These are phyloP conservation scores for Coreius guichenoti DNA, from an alignment of 2,797 vertebrate genomes.

Conservation along the genomic window DNA sequence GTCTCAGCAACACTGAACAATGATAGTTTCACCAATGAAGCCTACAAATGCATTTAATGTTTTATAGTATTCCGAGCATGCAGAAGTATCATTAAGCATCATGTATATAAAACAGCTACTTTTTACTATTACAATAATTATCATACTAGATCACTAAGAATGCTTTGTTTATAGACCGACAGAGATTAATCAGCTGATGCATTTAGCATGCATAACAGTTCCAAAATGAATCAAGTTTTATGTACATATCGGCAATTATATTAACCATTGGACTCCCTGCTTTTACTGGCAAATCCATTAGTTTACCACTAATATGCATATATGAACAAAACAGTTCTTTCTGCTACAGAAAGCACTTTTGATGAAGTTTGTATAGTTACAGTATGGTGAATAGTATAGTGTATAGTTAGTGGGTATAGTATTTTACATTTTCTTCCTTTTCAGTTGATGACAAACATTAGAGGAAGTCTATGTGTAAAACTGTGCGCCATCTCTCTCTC, in stretches of 20 bases:
- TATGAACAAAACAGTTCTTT: not conserved
- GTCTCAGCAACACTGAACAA: not conserved
- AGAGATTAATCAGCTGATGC: not conserved
- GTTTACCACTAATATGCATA: no score
- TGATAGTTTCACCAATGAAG: not conserved
- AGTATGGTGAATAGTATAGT: no score
- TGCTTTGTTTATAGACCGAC: not conserved
- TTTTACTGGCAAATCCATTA: no score
- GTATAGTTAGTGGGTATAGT: not conserved
- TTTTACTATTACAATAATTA: not conserved
- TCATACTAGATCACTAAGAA: not conserved
- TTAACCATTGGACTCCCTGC: not conserved
- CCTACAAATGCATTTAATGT: not conserved
- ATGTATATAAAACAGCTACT: not conserved
- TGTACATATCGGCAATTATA: not conserved
- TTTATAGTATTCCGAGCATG: not conserved
- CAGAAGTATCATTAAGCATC: not conserved
- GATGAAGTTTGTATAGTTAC: not conserved
- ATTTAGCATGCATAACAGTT: not conserved
- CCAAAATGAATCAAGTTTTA: not conserved
- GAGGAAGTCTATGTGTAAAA: not conserved
- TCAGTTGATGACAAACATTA: not conserved
- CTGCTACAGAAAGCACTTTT: not conserved
- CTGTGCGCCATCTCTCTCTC: not conserved
- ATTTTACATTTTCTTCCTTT: conserved; percentile 10